Conservation (phyloP, 2,113 vertebrate genomes). For the Caranx melampygus region DNA sequence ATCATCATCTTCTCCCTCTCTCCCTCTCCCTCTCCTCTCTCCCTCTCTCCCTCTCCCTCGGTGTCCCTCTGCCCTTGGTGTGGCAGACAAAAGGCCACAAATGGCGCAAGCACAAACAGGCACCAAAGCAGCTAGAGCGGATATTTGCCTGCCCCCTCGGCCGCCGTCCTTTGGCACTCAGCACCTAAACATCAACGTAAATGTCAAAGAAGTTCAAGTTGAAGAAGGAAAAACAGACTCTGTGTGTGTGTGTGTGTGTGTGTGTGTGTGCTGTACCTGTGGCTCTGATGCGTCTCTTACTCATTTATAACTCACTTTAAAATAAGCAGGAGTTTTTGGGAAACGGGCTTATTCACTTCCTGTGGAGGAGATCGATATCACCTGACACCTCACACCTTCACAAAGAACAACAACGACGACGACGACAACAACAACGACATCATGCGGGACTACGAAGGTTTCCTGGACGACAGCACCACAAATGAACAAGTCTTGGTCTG, state of each 20-base stretch:
- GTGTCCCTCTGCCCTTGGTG: slow-evolving; percentile 45
- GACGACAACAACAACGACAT: too few relatives aligned
- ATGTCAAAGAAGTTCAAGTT: slow-evolving; percentile 53
- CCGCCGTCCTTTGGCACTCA: slow-evolving; percentile 34
- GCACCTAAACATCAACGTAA: slow-evolving; percentile 45
- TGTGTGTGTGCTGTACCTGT: slow-evolving; percentile 8
- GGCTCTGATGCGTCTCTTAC: slow-evolving; percentile 10
- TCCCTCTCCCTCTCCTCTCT: slow-evolving; percentile 46
- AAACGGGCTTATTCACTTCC: background rate
- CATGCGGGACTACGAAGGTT: too few relatives aligned
- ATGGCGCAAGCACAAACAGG: slow-evolving; percentile 25
- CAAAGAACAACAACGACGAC: too few relatives aligned
- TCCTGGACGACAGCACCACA: too few relatives aligned
- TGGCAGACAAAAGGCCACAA: slow-evolving; percentile 49
- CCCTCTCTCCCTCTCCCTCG: slow-evolving; percentile 38
- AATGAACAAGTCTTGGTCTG: too few relatives aligned
- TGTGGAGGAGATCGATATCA: background rate
- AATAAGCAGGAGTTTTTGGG: background rate
- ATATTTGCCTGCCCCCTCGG: slow-evolving; percentile 17
- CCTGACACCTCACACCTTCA: too few relatives aligned
- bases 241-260: background rate
- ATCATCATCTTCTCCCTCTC: slow-evolving; percentile 37
- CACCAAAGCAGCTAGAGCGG: background rate
- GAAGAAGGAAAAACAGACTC: slow-evolving; percentile 24
- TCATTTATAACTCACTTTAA: background rate